Base-by-base conservation (phyloP, 30 jellyfish, hydroid and myxozoan species). In the Cassiopea andromeda region DNA sequence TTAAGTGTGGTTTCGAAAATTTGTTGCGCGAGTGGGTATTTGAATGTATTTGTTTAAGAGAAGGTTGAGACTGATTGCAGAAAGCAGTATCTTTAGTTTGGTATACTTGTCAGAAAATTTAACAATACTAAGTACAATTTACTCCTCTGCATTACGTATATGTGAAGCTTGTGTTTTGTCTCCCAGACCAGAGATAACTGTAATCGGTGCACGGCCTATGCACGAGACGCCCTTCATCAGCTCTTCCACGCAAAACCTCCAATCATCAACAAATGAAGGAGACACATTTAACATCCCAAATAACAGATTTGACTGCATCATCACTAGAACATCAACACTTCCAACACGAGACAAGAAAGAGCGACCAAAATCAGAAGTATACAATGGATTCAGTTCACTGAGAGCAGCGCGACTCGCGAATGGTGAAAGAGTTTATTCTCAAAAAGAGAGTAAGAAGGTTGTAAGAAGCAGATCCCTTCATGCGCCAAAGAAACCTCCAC, bases 301-400 rank as follows among this genome's bases (percentile, higher is more conserved):
- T 10, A 78, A 76, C 68, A 90, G 90, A 16, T 17, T 77, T 49
- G 94, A 79, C 49, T 61, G 69, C 58, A 46, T 75, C 8, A 73
- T 78, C 49, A 43, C 80, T 44, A 71, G 87, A 27, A 64, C 71
- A 46, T 66, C 90, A 44, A 73, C 94, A 17, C 87, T 81, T 10
- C 94, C 94, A 18, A 80, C 38, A 17, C 86, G 66, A 27, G 83
- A 60, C 81, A 79, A 75, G 75, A 87, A 87, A 50, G 79, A 69
- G 43, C 94, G 94, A n/a, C 94, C 94, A 7, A 78, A 46, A n/a
- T 77, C 94, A 2, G 94, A 87, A 69, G 70, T 87, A 47, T 87
- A 47, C 83, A 87, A 87, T 58, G 94, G 94, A 9, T 87, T 87
- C 44, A 49, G 77, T 60, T 87, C 94, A 44, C 81, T 87, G 58